Conservation (phyloP, 2,797 vertebrate species). For the Sciurus vulgaris region DNA sequence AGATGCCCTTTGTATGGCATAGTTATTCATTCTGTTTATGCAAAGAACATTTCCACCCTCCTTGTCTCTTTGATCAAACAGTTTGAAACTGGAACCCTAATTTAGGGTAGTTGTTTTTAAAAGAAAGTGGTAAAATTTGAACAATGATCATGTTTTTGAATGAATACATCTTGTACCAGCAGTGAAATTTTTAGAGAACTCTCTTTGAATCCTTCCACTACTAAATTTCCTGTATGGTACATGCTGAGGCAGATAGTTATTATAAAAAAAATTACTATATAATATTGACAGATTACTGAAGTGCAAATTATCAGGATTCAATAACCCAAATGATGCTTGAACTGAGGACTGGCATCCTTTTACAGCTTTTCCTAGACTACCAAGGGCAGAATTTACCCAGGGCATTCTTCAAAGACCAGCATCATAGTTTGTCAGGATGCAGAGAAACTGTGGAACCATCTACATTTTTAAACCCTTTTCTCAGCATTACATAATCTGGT, state of each 20-base stretch:
- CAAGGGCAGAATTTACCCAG: background rate
- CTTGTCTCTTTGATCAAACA: background rate
- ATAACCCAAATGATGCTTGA: background rate
- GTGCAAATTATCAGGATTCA: constrained; percentile 17
- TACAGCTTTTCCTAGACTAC: background rate
- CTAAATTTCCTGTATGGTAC: background rate
- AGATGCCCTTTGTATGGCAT: background rate
- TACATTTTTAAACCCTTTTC: background rate
- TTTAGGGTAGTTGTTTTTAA: background rate
- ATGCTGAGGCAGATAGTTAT: constrained; percentile 41
- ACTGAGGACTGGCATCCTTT: background rate
- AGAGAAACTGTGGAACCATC: background rate
- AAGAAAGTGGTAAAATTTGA: constrained; percentile 40
- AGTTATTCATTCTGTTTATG: background rate
- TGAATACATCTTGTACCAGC: constrained; percentile 16
- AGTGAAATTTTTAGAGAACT: background rate
- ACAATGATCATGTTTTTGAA: constrained; percentile 50
- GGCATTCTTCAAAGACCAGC: background rate
- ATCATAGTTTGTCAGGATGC: background rate
- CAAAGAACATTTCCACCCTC: background rate
- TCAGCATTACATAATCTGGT: background rate
- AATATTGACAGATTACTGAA: background rate
- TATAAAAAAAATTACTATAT: constrained; percentile 23
- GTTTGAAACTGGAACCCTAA: background rate
- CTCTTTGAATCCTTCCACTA: constrained; percentile 30